Evolutionary conservation across 1,140 invertebrate species (phyloP), one percentile per base, ranked within the genome.

Genomic region (Phenacoccus solenopsis): DNA sequence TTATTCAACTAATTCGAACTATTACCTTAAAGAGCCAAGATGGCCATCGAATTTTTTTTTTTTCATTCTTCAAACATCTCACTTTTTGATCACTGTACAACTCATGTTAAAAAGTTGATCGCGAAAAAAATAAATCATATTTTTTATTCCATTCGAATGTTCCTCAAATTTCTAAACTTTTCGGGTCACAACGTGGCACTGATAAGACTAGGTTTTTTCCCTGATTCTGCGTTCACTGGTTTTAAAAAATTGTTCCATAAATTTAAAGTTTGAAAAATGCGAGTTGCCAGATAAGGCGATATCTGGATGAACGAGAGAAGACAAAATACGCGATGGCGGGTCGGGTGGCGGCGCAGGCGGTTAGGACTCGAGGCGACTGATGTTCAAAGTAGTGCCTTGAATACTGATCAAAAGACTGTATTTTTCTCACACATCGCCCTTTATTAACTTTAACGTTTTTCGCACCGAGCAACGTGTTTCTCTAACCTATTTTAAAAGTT

Each of bases 361-460:
- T 27, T 64, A 64, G 21, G 25, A 64, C 59, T 64, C 25, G 59
- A 64, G 59, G 59, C 59, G 59, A 64, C 59, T 24, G 59, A 64
- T 64, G 59, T 22, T 64, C 59, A 64, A 64, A 27, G 59, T 64
- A 64, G 25, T 64, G 59, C 59, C 25, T 24, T 64, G 59, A 64
- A 64, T 64, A 64, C 59, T 64, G 59, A 64, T 64, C 59, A 64
- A 64, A 64, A 64, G 59, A 64, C 59, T 25, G 59, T 64, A 64
- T 64, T 64, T 64, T 64, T 64, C 59, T 64, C 59, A 64, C 59
- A 64, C 59, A 64, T 64, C 59, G 4, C 59, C 59, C 59, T 64
- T 64, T 64, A 64, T 64, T 64, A 64, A 64, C 59, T 64, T 64
- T 64, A 64, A 64, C 59, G 25, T 64, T 64, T 64, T 64, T 20